Percentiles rank a stretch among this genome's conserved stretches.
phyloP scores from a whole-genome alignment of 1,140 invertebrate genomes.

The Diorhabda elongata region DNA sequence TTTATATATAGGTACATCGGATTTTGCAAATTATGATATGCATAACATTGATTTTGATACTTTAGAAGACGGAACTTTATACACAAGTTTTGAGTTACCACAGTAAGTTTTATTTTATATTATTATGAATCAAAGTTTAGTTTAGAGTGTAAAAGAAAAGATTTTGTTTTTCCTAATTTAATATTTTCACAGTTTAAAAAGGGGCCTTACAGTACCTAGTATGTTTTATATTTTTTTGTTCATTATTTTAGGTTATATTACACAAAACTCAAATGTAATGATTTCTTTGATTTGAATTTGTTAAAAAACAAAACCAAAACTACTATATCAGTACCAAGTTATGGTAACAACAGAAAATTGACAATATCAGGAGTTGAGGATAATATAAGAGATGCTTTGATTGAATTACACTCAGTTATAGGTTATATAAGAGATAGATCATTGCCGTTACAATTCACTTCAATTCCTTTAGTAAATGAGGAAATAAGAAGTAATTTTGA shows the following conservation, averaged over 20 bases:
- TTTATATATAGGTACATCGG: no score
- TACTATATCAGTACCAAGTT: slow-evolving; percentile 59
- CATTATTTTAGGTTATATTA: slow-evolving; percentile 27
- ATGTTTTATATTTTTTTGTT: neutral
- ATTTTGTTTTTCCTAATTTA: no score
- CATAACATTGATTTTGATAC: neutral
- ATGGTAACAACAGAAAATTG: slow-evolving; percentile 44
- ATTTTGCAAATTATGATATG: no score
- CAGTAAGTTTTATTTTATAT: slow-evolving; percentile 17
- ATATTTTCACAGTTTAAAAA: no score
- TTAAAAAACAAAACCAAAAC: slow-evolving; percentile 53
- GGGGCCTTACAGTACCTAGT: no score
- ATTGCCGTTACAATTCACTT: slow-evolving; percentile 70
- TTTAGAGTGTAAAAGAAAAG: no score
- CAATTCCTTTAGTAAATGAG: slow-evolving; percentile 61
- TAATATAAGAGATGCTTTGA: slow-evolving; percentile 59
- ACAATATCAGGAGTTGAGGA: slow-evolving; percentile 55
- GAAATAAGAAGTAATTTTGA: slow-evolving; percentile 56
- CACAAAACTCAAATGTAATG: slow-evolving; percentile 21
- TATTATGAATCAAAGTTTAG: no score
- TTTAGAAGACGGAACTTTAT: slow-evolving; percentile 26
- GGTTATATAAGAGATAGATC: slow-evolving; percentile 59
- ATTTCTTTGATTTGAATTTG: slow-evolving; percentile 11
- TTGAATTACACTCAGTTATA: slow-evolving; percentile 64
- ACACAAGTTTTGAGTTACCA: slow-evolving; percentile 34